These are phyloP conservation scores for Sciurus niger DNA, from an alignment of 2,113 vertebrate genomes.

Conservation along the genomic window DNA sequence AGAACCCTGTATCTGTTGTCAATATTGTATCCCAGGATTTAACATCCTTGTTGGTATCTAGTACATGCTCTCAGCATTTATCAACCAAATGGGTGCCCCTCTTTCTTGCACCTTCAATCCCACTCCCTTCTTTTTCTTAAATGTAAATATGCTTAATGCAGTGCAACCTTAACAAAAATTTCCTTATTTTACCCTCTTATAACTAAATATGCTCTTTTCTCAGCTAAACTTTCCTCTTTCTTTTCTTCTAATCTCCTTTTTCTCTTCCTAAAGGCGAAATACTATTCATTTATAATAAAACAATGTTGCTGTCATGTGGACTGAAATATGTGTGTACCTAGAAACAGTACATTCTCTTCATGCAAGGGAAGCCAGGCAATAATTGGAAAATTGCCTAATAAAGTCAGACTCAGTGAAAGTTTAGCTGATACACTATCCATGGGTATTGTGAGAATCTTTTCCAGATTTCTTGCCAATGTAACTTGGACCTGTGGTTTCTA, in stretches of 20 bases:
- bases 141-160: not conserved
- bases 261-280: constrained; percentile 35
- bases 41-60: not conserved
- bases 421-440: not conserved
- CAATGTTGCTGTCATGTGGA: not conserved
- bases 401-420: not conserved
- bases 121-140: not conserved
- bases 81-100: not conserved
- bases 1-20: not conserved
- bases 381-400: not conserved
- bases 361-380: not conserved
- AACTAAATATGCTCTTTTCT: not conserved
- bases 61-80: not conserved
- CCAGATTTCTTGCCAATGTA: too few relatives aligned
- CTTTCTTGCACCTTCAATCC: not conserved
- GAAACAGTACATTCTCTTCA: not conserved
- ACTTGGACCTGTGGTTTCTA: not conserved
- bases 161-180: not conserved
- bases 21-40: not conserved
- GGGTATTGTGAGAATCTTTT: not conserved
- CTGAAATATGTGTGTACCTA: not conserved
- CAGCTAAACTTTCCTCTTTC: not conserved
- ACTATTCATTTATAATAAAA: constrained; percentile 38
- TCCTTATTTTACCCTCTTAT: not conserved
- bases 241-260: not conserved